These are phyloP conservation scores for Guaruba guarouba DNA, from an alignment of 2,113 vertebrate genomes.

Conservation along the genomic window DNA sequence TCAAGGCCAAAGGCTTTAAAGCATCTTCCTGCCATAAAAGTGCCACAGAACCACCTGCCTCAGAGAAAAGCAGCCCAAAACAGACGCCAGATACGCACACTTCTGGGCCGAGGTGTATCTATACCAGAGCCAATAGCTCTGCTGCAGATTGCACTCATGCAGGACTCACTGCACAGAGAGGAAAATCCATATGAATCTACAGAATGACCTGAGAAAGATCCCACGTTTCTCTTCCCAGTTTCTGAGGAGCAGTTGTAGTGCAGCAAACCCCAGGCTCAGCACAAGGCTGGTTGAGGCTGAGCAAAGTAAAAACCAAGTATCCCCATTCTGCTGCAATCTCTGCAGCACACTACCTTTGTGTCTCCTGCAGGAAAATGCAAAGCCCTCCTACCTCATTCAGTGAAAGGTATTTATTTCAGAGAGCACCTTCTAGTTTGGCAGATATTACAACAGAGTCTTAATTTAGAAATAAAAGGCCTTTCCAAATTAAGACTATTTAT, in stretches of 20 bases:
- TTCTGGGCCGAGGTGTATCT: not conserved
- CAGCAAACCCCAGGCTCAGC: not conserved
- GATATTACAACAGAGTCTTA: not conserved
- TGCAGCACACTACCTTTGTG: not conserved
- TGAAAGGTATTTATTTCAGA: not conserved
- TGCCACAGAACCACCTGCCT: not conserved
- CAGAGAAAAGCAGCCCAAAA: not conserved
- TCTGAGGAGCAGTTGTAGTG: not conserved
- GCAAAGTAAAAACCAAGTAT: not conserved
- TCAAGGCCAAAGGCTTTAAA: not conserved
- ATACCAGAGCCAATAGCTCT: not conserved
- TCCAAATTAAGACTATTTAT: not conserved
- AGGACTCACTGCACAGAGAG: not conserved
- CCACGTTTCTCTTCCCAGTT: not conserved
- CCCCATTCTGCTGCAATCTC: not conserved
- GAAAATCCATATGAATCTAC: not conserved
- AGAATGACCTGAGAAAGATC: not conserved
- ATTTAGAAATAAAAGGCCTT: not conserved
- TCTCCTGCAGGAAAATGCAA: not conserved
- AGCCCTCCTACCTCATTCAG: not conserved
- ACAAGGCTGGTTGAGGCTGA: not conserved
- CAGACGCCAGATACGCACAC: not conserved
- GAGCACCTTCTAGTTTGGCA: not conserved
- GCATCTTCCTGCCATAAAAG: not conserved
- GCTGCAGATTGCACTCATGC: not conserved